Conservation (phyloP, 2,888 invertebrate genomes). For the Rotaria macrura region DNA sequence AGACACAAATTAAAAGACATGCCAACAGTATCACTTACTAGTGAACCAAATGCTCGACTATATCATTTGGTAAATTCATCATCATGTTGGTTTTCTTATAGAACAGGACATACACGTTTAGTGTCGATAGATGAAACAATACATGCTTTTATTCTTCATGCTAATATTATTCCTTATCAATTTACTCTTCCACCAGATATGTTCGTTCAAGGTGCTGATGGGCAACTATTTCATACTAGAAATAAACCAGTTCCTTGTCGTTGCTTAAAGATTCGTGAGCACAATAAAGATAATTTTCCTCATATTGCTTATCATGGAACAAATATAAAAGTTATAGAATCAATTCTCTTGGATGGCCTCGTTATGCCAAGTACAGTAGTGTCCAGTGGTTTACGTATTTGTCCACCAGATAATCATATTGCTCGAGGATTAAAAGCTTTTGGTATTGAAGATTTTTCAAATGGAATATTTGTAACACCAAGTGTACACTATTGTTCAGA, state of each 20-base stretch:
- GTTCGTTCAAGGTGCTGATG: background rate
- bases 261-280: background rate
- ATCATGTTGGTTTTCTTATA: background rate
- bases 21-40: background rate
- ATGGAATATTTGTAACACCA: background rate
- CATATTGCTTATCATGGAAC: slow-evolving; percentile 6
- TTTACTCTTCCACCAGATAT: background rate
- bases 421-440: background rate
- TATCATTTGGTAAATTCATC: background rate
- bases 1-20: background rate
- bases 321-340: background rate
- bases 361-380: background rate
- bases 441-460: background rate
- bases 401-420: background rate
- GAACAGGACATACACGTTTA: background rate
- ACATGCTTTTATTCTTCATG: background rate
- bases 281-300: background rate
- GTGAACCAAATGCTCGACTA: background rate
- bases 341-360: background rate
- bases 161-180: background rate
- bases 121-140: background rate
- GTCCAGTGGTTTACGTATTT: background rate
- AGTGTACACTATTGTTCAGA: background rate
- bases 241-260: background rate
- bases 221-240: background rate